Evolutionary conservation across 2,888 invertebrate genomes (phyloP).

Genomic region (Leucoma salicis): DNA sequence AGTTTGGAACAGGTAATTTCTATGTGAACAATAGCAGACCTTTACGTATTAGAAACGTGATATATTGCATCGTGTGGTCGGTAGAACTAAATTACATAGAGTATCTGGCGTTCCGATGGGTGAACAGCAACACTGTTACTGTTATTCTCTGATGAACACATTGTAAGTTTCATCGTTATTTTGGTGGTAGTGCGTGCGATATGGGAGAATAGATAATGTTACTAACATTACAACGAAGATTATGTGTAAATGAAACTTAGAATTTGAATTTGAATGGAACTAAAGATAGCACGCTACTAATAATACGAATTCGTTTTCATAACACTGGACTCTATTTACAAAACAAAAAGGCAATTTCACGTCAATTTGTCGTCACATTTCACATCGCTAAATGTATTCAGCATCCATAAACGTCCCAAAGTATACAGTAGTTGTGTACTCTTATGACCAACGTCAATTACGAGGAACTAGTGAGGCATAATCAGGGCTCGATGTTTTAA

Average conservation of each 20-base stretch:
- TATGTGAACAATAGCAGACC: conserved; percentile 40
- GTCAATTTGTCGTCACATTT: not conserved
- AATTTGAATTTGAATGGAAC: too few species aligned
- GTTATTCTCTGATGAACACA: conserved; percentile 53
- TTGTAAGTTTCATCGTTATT: conserved; percentile 52
- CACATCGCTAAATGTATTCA: not conserved
- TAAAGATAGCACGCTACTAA: too few species aligned
- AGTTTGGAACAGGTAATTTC: conserved; percentile 47
- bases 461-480: conserved; percentile 42
- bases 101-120: conserved; percentile 64
- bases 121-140: conserved; percentile 52
- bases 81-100: conserved; percentile 52
- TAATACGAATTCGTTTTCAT: not conserved
- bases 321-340: conserved; percentile 6
- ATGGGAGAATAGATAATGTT: not conserved
- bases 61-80: conserved; percentile 23
- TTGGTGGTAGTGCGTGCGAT: conserved; percentile 20
- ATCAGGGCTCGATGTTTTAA: conserved; percentile 48
- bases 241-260: too few species aligned
- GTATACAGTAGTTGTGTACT: too few species aligned
- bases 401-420: not conserved
- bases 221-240: too few species aligned
- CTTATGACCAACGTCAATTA: conserved; percentile 40
- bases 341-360: conserved; percentile 10
- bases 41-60: conserved; percentile 3